Evolutionary conservation across 2,797 vertebrate species (phyloP), one percentile per base, ranked within the genome.

Genomic region (Simalia tracyae): DNA sequence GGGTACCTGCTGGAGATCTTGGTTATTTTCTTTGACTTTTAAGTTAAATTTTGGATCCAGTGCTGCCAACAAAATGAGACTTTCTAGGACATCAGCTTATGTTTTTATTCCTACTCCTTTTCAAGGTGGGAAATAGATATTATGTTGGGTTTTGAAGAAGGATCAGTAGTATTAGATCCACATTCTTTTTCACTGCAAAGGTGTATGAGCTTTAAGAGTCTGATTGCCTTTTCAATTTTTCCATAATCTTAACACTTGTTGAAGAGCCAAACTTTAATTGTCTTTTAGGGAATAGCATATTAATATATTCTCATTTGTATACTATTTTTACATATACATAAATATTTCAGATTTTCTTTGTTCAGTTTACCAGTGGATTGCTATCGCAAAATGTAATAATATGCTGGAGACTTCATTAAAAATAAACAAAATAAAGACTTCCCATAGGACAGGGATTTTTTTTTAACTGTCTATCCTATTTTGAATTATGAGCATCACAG

Each of bases 361-460:
- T 92, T 94, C 11, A 72, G 0, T 94, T 94, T 92, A 92, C 95
- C 93, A 66, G 84, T 86, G 63, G 57, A 26, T 92, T 90, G 15
- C 0, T 0, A n/a, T 68, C 93, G 90, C 87, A 92, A 15, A 93
- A 87, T 94, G 72, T 94, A 26, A 54, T 93, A 87, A 59, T 17
- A 89, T 61, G 10, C 31, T 87, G 59, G 46, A 90, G 85, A 61
- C 66, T 22, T 92, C 90, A 87, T 89, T 86, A 57, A 92, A 88
- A 96, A 94, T 4, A 90, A 94, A n/a, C 68, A 91, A 64, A 36
- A 59, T 89, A 60, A 91, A 81, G 11, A 3, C 2, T 90, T 46
- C 84, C 90, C 42, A 89, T 88, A 59, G 1, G 89, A 4, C 22
- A 90, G 46, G 19, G 24, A 6, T 89, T 94, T 92, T 56, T 89